Evolutionary conservation across 1,140 invertebrate genomes (phyloP), one percentile per base, ranked within the genome.

Genomic region (Solenopsis fugax): DNA sequence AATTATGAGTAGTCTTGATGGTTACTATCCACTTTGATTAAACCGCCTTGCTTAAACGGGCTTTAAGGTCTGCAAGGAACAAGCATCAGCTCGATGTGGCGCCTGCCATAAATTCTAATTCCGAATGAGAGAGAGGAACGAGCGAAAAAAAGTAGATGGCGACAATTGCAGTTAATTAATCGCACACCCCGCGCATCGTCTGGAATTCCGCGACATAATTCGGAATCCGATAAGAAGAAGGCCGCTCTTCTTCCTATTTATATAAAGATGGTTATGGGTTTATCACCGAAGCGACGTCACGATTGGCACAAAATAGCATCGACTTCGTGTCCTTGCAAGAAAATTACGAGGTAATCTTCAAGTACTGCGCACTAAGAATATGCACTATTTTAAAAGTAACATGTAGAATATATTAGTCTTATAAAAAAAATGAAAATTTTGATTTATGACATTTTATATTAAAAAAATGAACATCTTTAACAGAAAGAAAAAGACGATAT

Each of bases 121-220:
- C 89, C 76, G 58, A 64, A 75, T 45, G 88, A 92, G 88, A 91
- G 88, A 90, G 88, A 91, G 52, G 64, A 88, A 48, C 60, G 62
- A 65, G 85, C 69, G 60, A 89, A 88, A 85, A 88, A 93, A 92
- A 92, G 88, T 89, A 93, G 90, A 93, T 86, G 91, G 89, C 77
- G 86, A 92, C 93, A 94, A 93, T 94, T 94, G 89, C 72, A 87
- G 64, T 92, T 93, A 93, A 94, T 94, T 93, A 93, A 92, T 93
- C 76, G 76, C 24, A 56, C 84, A 65, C n/a, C 37, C 21, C 64
- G 85, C 62, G 78, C 86, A 34, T 64, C 48, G 85, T 21, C 50
- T 54, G 86, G 34, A 84, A 84, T 87, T 71, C 67, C 48, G 62
- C 67, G n/a, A 58, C 37, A n/a, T 64, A 84, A 58, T 58, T 41